These are phyloP conservation scores for Melitaea cinxia DNA, from an alignment of 1,140 invertebrate species.

Conservation along the genomic window DNA sequence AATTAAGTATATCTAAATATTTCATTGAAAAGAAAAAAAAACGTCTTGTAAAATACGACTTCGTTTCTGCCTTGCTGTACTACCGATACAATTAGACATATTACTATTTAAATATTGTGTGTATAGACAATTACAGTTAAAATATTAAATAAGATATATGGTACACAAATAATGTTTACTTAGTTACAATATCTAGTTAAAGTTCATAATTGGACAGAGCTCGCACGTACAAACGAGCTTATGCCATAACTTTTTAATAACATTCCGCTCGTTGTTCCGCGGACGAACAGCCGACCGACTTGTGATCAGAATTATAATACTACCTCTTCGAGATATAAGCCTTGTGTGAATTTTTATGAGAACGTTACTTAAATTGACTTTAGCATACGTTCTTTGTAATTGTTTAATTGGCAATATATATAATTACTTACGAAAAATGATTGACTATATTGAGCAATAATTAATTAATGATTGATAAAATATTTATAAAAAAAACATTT, in stretches of 20 bases:
- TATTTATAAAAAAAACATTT: neutral
- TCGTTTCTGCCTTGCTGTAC: neutral
- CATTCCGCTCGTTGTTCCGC: constrained; percentile 64
- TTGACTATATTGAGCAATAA: no score
- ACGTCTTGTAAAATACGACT: neutral
- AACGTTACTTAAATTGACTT: neutral
- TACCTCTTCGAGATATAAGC: constrained; percentile 2
- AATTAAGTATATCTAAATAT: constrained; percentile 31
- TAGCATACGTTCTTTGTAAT: neutral
- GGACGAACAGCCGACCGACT: constrained; percentile 54
- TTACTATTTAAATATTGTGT: no score
- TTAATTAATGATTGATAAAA: no score
- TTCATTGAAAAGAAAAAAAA: neutral
- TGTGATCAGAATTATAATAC: constrained; percentile 67
- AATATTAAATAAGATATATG: no score
- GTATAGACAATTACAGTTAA: no score
- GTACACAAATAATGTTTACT: neutral
- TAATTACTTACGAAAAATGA: neutral
- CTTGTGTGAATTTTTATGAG: neutral
- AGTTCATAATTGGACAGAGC: constrained; percentile 57
- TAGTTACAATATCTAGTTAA: constrained; percentile 19
- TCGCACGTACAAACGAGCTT: constrained; percentile 62
- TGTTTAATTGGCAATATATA: neutral
- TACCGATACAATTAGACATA: no score
- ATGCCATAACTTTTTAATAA: constrained; percentile 79